These are phyloP conservation scores for Hephaestus fuliginosus DNA, from an alignment of 2,797 vertebrate species.

Conservation along the genomic window DNA sequence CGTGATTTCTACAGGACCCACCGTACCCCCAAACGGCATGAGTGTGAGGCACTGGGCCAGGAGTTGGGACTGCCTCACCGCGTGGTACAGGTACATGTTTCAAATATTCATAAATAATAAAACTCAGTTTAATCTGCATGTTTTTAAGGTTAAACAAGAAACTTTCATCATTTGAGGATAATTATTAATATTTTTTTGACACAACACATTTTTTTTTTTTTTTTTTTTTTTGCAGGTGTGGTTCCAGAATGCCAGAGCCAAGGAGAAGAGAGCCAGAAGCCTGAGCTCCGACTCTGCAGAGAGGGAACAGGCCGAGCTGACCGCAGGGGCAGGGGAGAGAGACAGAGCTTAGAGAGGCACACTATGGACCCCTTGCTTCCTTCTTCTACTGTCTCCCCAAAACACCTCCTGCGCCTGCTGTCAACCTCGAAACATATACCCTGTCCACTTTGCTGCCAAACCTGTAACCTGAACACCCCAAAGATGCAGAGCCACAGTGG, in stretches of 20 bases:
- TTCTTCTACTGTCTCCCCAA: constrained; percentile 91
- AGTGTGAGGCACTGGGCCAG: constrained; percentile 97
- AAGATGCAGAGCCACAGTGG: constrained; percentile 83
- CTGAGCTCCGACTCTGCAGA: constrained; percentile 82
- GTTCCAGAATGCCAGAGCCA: constrained; percentile 99
- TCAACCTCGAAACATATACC: constrained; percentile 60
- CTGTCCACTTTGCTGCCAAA: constrained; percentile 86
- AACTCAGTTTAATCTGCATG: not conserved
- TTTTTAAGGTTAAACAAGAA: not conserved
- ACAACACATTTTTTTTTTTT: too few species aligned
- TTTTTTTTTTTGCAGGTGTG: constrained; percentile 86
- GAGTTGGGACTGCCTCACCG: constrained; percentile 98
- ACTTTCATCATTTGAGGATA: not conserved
- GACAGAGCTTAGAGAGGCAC: constrained; percentile 93
- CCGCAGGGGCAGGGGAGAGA: constrained; percentile 87
- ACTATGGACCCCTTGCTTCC: constrained; percentile 90
- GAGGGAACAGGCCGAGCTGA: constrained; percentile 81
- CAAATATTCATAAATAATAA: not conserved
- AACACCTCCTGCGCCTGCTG: constrained; percentile 79
- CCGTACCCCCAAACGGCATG: constrained; percentile 96
- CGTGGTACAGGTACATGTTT: constrained; percentile 92
- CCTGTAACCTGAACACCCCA: constrained; percentile 81
- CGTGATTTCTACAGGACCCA: constrained; percentile 99
- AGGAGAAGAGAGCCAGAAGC: constrained; percentile 96
- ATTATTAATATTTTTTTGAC: constrained; percentile 19